Percentiles rank a stretch among this genome's conserved stretches.
Conservation (phyloP, 2,888 invertebrate genomes). For the Polyploca ridens region DNA sequence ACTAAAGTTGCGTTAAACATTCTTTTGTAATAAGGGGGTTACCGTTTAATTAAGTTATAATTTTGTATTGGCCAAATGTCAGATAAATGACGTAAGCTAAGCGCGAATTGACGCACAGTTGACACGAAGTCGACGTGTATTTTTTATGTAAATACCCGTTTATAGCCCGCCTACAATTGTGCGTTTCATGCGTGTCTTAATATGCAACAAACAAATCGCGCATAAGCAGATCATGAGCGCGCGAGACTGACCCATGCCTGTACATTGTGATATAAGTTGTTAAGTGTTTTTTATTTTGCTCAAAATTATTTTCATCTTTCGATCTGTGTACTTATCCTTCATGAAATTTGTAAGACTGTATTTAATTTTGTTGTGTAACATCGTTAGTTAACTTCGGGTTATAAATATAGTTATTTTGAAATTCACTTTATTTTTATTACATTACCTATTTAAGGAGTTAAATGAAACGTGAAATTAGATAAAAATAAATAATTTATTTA, state of each 20-base stretch:
- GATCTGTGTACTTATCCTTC: conserved; percentile 81
- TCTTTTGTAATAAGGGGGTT: no score
- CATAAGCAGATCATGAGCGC: conserved; percentile 38
- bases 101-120: conserved; percentile 18
- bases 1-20: no score
- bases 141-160: conserved; percentile 4
- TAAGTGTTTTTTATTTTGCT: conserved; percentile 68
- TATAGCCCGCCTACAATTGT: conserved; percentile 17
- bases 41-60: not conserved
- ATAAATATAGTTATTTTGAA: conserved; percentile 83
- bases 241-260: conserved; percentile 57
- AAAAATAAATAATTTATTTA: conserved; percentile 83
- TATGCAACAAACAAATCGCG: conserved; percentile 3
- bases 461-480: conserved; percentile 65
- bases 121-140: conserved; percentile 17
- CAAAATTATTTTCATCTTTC: conserved; percentile 68
- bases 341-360: conserved; percentile 84
- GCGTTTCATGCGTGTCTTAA: conserved; percentile 24
- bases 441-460: conserved; percentile 22
- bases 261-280: conserved; percentile 77
- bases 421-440: conserved; percentile 48
- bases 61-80: not conserved
- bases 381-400: conserved; percentile 79
- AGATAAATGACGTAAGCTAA: not conserved
- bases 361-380: conserved; percentile 81